Evolutionary conservation across 2,113 vertebrate genomes (phyloP).

Genomic region (Monarcha castaneiventris): DNA sequence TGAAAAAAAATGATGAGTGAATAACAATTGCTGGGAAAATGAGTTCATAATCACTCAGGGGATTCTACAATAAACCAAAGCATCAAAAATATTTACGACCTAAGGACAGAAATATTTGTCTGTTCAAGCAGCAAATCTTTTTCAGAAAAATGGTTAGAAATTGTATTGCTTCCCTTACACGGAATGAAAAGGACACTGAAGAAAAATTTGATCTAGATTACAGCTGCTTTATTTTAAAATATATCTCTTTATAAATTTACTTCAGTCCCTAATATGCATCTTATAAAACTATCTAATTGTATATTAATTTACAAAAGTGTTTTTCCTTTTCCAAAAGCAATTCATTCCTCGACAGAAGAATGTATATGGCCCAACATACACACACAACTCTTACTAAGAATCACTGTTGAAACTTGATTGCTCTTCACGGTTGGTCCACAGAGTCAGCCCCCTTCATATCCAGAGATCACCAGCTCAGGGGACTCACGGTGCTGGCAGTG

Average conservation of each 20-base stretch:
- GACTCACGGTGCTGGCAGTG: fast-evolving
- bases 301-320: constrained; percentile 54
- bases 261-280: constrained; percentile 41
- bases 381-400: background rate
- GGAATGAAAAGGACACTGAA: constrained; percentile 44
- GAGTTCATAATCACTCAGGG: background rate
- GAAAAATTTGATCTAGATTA: constrained; percentile 25
- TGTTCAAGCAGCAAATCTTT: constrained; percentile 23
- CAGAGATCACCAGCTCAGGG: fast-evolving
- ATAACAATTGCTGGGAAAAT: background rate
- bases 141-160: constrained; percentile 60
- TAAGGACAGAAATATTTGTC: constrained; percentile 11
- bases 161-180: constrained; percentile 27
- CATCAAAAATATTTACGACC: constrained; percentile 41
- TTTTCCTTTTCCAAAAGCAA: background rate
- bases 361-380: no score
- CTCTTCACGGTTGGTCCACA: background rate
- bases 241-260: constrained; percentile 51
- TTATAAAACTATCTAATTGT: constrained; percentile 42
- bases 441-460: background rate
- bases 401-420: background rate
- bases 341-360: background rate
- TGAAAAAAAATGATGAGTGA: constrained; percentile 14
- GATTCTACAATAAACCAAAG: constrained; percentile 19
- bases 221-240: constrained; percentile 48